Percentiles rank a stretch among this genome's conserved stretches.
Evolutionary conservation across 2,797 vertebrate genomes (phyloP).

Genomic region (Arrhamphus sclerolepis): DNA sequence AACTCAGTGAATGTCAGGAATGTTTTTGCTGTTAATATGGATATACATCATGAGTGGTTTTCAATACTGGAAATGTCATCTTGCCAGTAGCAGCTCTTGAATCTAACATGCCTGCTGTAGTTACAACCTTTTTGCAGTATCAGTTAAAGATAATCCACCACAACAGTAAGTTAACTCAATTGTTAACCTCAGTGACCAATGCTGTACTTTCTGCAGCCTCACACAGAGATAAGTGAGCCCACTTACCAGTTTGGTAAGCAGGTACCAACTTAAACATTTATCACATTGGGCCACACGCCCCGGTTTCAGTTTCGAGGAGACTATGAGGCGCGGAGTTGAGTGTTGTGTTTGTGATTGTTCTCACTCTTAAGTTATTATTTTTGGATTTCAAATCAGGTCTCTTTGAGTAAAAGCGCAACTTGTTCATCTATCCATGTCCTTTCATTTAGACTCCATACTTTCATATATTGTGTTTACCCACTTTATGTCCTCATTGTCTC

Average conservation of each 20-base stretch:
- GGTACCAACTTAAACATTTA: constrained; percentile 4
- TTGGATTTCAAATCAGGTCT: no score
- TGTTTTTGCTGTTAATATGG: no score
- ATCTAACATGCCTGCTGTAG: constrained; percentile 2
- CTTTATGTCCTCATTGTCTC: not conserved
- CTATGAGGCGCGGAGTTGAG: not conserved
- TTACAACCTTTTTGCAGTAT: constrained; percentile 1
- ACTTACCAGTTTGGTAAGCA: constrained; percentile 11
- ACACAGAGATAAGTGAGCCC: constrained; percentile 28
- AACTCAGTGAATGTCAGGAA: no score
- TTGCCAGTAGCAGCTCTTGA: not conserved
- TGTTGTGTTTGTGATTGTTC: not conserved
- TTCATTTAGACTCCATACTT: not conserved
- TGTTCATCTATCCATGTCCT: not conserved
- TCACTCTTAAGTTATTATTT: not conserved
- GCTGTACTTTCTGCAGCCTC: constrained; percentile 33
- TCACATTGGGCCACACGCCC: not conserved
- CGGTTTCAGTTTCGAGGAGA: not conserved
- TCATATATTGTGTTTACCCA: not conserved
- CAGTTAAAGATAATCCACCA: constrained; percentile 37
- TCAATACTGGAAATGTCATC: no score
- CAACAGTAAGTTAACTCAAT: constrained; percentile 26
- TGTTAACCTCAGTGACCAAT: constrained; percentile 39
- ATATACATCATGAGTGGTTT: no score
- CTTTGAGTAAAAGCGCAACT: no score